phyloP scores from a whole-genome alignment of 2,113 vertebrate genomes.

The Peromyscus maniculatus region DNA sequence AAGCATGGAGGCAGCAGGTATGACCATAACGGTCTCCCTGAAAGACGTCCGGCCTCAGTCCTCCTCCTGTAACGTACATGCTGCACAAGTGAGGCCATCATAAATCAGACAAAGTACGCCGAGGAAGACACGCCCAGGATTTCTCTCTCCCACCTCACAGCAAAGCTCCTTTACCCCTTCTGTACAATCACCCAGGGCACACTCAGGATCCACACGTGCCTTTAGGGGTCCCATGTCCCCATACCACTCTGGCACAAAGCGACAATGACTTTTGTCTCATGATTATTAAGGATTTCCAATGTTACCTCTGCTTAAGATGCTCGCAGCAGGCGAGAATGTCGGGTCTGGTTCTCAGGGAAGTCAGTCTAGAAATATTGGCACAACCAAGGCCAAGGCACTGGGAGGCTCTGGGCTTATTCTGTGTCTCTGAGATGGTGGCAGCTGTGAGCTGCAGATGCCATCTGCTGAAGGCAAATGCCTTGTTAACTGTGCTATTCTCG shows the following conservation, averaged over 20 bases:
- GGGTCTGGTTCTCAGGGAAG: conserved; percentile 53
- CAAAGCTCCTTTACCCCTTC: neutral
- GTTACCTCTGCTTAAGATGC: neutral
- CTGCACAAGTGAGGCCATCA: neutral
- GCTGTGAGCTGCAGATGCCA: conserved; percentile 72
- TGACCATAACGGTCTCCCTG: neutral
- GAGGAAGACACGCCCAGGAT: neutral
- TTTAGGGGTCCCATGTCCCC: neutral
- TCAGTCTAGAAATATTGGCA: conserved; percentile 63
- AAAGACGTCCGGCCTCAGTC: neutral
- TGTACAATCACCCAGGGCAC: neutral
- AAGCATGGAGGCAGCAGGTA: neutral
- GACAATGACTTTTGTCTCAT: conserved; percentile 3
- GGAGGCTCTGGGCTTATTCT: conserved; percentile 61
- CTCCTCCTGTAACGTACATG: neutral
- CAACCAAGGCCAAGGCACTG: neutral
- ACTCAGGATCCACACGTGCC: neutral
- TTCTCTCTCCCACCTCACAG: neutral
- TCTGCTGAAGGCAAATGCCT: conserved; percentile 76
- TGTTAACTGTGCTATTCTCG: conserved; percentile 66
- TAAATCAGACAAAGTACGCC: neutral
- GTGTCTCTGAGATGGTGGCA: conserved; percentile 60
- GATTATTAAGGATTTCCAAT: neutral
- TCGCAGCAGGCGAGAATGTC: neutral
- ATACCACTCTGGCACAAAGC: neutral